A percentile compares a stretch with the other conserved stretches of the same genome.
Conservation (phyloP, 2,797 vertebrate genomes). For the Lepus townsendii region DNA sequence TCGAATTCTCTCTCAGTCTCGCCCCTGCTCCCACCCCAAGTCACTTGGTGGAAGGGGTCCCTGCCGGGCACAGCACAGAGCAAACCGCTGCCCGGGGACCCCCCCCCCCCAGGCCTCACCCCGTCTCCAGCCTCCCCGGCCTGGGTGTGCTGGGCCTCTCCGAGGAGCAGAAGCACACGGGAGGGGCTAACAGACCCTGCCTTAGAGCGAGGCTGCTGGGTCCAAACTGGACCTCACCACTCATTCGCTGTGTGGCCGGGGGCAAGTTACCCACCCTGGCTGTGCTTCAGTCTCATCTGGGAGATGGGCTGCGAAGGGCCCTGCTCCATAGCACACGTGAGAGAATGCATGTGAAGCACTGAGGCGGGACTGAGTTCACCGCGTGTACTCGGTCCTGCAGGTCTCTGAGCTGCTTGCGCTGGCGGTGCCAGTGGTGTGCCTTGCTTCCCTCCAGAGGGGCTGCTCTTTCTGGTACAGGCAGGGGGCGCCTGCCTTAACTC, state of each 20-base stretch:
- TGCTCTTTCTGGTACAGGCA: background rate
- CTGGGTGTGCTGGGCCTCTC: background rate
- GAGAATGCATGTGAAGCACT: rapidly evolving
- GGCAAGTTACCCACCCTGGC: background rate
- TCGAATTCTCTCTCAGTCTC: background rate
- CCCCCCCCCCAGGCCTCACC: background rate
- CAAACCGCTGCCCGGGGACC: background rate
- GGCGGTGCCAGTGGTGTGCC: no score
- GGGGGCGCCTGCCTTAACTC: background rate
- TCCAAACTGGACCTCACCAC: background rate
- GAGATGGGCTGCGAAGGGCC: background rate
- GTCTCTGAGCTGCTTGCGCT: background rate
- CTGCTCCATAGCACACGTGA: background rate
- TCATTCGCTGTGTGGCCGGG: background rate
- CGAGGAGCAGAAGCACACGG: background rate
- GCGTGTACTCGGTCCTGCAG: background rate
- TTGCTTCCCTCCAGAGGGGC: no score
- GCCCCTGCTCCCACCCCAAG: background rate
- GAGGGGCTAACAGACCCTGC: background rate
- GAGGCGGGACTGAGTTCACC: background rate
- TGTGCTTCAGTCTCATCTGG: background rate
- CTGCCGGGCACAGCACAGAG: background rate
- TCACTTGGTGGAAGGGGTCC: background rate
- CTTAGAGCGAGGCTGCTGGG: background rate
- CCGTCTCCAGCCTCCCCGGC: rapidly evolving